Evolutionary conservation across 2,888 invertebrate genomes (phyloP).

Genomic region (Megamerina dolium): DNA sequence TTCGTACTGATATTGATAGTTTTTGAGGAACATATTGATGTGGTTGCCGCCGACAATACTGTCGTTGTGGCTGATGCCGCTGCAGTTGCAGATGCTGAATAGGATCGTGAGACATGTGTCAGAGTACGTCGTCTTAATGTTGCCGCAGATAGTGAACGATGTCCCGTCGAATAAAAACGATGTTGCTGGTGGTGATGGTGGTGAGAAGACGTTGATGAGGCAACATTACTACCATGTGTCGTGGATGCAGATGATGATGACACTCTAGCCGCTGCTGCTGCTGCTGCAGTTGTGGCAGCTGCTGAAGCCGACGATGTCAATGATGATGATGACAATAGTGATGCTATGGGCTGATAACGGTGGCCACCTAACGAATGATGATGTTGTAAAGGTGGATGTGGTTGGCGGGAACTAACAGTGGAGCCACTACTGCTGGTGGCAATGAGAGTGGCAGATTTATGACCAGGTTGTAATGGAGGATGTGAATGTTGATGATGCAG

Average conservation of each 20-base stretch:
- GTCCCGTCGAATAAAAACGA: conserved; percentile 24
- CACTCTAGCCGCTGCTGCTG: conserved; percentile 12
- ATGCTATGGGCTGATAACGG: conserved; percentile 23
- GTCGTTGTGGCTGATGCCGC: conserved; percentile 10
- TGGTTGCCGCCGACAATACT: conserved; percentile 5
- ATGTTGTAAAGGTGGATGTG: conserved; percentile 41
- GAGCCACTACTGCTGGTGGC: conserved; percentile 29
- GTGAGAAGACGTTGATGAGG: conserved; percentile 13
- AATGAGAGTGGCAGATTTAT: conserved; percentile 26
- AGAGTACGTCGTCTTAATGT: conserved; percentile 38
- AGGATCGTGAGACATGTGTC: conserved; percentile 41
- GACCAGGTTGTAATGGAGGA: conserved; percentile 30
- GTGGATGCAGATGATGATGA: conserved; percentile 19
- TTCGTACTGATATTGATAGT: conserved; percentile 27
- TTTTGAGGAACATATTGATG: conserved; percentile 15
- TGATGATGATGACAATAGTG: too few species aligned
- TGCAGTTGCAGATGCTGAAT: conserved; percentile 34
- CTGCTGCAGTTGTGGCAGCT: conserved; percentile 20
- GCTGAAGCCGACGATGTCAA: conserved; percentile 19
- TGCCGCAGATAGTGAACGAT: conserved; percentile 26
- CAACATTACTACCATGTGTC: conserved; percentile 16
- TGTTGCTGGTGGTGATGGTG: conserved; percentile 23
- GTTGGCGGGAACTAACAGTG: conserved; percentile 21
- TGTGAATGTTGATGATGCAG: conserved; percentile 37
- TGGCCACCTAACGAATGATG: conserved; percentile 50